phyloP scores from a whole-genome alignment of 2,113 vertebrate species.

The Eubucco bourcierii region DNA sequence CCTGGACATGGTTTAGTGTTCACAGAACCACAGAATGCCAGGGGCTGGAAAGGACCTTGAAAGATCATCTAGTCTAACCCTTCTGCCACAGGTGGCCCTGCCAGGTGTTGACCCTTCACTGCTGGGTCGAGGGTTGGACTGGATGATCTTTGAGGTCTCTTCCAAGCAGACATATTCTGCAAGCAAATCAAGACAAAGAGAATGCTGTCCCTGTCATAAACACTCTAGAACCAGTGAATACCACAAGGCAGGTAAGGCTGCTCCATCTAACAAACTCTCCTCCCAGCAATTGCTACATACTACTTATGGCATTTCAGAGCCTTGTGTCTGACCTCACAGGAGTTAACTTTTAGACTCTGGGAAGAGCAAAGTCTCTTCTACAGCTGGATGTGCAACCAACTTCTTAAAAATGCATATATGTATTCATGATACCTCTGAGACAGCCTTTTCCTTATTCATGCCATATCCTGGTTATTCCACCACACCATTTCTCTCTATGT shows the following conservation, averaged over 20 bases:
- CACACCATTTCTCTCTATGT: neutral
- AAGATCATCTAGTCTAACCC: no score
- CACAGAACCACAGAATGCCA: no score
- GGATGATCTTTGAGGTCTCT: no score
- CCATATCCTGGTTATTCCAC: neutral
- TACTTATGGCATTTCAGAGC: neutral
- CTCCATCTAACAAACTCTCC: neutral
- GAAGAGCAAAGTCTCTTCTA: neutral
- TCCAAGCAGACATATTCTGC: no score
- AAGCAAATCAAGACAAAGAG: neutral
- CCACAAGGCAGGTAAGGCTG: neutral
- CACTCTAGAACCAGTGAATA: neutral
- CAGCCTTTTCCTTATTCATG: neutral
- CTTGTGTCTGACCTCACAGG: neutral
- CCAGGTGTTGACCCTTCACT: no score
- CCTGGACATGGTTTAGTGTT: no score
- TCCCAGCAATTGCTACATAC: neutral
- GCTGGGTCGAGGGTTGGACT: no score
- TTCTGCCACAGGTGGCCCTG: no score
- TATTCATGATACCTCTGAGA: neutral
- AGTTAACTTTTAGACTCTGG: neutral
- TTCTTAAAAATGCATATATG: neutral
- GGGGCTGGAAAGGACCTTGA: no score
- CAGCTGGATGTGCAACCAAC: neutral
- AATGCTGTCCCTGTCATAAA: neutral